Percentiles rank a stretch among this genome's conserved stretches.
Conservation (phyloP, 2,888 invertebrate species). For the Philhelius pedissequus region DNA sequence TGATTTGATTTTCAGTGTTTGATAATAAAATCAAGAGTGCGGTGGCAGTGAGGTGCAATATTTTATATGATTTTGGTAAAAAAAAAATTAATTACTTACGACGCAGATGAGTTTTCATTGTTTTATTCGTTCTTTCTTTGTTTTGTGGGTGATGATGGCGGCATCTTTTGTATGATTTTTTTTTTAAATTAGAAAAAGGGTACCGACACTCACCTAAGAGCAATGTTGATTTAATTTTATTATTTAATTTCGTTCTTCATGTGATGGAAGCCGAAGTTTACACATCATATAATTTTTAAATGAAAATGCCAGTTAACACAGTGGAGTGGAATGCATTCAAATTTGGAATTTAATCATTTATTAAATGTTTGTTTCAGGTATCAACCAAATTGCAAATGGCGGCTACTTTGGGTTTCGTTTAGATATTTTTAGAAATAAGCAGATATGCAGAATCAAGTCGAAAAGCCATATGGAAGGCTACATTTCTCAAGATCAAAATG, state of each 20-base stretch:
- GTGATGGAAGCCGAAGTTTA: not conserved
- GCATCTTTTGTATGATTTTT: not conserved
- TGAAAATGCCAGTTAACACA: not conserved
- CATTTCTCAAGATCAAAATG: too few species aligned
- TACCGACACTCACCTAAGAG: not conserved
- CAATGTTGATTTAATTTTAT: not conserved
- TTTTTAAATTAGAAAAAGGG: not conserved
- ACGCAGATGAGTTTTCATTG: not conserved
- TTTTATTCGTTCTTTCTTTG: not conserved
- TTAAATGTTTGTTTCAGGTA: too few species aligned
- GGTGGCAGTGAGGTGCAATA: conserved; percentile 41
- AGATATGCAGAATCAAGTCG: too few species aligned
- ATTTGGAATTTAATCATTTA: not conserved
- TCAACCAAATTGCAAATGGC: too few species aligned
- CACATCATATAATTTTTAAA: not conserved
- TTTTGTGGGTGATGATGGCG: not conserved
- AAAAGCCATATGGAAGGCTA: too few species aligned
- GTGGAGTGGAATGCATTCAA: not conserved
- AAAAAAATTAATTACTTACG: not conserved
- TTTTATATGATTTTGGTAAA: not conserved
- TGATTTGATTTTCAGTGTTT: conserved; percentile 54
- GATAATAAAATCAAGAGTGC: conserved; percentile 30
- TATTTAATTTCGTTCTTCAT: not conserved
- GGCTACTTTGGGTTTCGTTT: too few species aligned
- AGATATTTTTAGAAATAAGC: too few species aligned